A percentile compares a stretch with the other conserved stretches of the same genome.
phyloP scores from a whole-genome alignment of 1,140 invertebrate genomes.

The Solen grandis region DNA sequence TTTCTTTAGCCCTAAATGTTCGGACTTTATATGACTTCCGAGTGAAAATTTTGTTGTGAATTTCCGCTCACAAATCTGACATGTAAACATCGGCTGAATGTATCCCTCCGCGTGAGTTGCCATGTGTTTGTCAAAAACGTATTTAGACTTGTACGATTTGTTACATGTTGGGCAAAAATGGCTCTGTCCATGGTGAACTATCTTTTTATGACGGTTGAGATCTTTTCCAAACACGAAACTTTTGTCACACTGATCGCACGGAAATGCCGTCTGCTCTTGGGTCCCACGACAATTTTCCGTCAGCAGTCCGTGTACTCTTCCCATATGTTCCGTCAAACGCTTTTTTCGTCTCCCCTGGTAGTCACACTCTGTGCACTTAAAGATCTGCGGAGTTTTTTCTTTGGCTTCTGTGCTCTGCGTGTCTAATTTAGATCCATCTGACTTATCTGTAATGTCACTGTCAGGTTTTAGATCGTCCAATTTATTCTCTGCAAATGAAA shows the following conservation, averaged over 20 bases:
- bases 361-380: constrained; percentile 51
- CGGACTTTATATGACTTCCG: constrained; percentile 66
- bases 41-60: constrained; percentile 71
- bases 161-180: constrained; percentile 67
- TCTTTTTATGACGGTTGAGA: constrained; percentile 63
- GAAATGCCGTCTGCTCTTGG: constrained; percentile 55
- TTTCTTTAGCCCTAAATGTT: constrained; percentile 69
- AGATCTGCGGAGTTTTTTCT: constrained; percentile 22
- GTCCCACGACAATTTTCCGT: constrained; percentile 18
- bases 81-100: constrained; percentile 64
- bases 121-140: constrained; percentile 62
- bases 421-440: no score
- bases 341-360: constrained; percentile 29
- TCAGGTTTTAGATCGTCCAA: no score
- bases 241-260: constrained; percentile 67
- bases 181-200: constrained; percentile 57
- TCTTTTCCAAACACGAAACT: constrained; percentile 70
- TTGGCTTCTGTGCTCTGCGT: no score
- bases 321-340: constrained; percentile 37
- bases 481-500: no score
- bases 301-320: constrained; percentile 34
- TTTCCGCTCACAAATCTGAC: constrained; percentile 68
- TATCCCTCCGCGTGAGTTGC: constrained; percentile 64
- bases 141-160: constrained; percentile 65
- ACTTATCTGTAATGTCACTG: no score